phyloP scores from a whole-genome alignment of 2,113 vertebrate species.

The Galeopterus variegatus region DNA sequence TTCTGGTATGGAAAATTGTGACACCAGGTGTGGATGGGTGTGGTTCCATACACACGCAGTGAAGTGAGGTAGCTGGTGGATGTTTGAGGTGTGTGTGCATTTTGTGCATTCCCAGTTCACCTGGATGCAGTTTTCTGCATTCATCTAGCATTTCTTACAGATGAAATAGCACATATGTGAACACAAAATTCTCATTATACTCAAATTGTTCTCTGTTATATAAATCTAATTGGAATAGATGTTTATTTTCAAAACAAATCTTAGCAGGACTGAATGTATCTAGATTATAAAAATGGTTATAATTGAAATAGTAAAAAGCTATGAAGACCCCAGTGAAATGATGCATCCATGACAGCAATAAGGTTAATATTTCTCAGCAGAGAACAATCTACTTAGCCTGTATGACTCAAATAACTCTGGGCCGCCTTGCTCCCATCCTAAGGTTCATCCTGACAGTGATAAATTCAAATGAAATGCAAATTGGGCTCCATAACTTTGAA shows the following conservation, averaged over 20 bases:
- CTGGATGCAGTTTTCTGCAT: neutral
- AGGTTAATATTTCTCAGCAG: neutral
- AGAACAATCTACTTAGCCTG: neutral
- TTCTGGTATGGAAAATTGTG: neutral
- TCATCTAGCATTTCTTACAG: neutral
- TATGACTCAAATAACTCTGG: neutral
- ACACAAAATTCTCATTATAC: neutral
- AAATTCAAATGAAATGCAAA: neutral
- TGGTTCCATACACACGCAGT: fast-evolving
- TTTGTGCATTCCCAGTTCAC: neutral
- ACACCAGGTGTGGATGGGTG: neutral
- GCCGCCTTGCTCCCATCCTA: neutral
- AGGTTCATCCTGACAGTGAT: neutral
- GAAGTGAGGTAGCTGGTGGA: no score
- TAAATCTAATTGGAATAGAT: neutral
- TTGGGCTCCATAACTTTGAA: neutral
- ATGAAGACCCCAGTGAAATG: neutral
- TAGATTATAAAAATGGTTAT: neutral
- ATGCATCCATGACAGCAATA: neutral
- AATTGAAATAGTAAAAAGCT: neutral
- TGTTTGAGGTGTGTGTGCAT: neutral
- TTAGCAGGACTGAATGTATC: neutral
- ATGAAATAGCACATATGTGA: neutral
- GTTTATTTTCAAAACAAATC: neutral
- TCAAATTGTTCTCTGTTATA: neutral